Evolutionary conservation across 2,888 invertebrate species (phyloP).

Genomic region (Drosophila paranaensis): DNA sequence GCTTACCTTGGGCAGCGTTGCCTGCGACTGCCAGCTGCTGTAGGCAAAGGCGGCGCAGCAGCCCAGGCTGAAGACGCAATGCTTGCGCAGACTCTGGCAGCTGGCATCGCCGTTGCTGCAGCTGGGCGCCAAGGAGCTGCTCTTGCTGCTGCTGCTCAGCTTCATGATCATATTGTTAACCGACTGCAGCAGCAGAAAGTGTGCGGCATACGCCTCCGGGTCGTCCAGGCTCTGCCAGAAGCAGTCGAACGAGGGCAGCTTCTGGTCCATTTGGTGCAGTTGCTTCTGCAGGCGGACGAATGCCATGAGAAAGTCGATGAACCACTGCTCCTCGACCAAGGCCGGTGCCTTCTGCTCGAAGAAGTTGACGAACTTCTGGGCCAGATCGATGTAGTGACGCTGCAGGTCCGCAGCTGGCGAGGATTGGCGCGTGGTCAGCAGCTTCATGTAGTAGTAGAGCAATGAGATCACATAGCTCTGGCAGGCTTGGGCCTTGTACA

Average conservation of each 20-base stretch:
- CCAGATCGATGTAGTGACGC: constrained; percentile 54
- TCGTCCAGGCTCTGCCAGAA: constrained; percentile 69
- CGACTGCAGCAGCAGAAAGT: constrained; percentile 68
- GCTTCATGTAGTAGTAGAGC: constrained; percentile 77
- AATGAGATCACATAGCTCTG: constrained; percentile 63
- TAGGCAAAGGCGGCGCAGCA: constrained; percentile 59
- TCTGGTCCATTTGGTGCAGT: constrained; percentile 49
- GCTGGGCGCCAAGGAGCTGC: constrained; percentile 54
- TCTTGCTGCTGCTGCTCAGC: constrained; percentile 56
- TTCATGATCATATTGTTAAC: constrained; percentile 57
- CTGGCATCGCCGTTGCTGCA: constrained; percentile 58
- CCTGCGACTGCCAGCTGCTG: constrained; percentile 53
- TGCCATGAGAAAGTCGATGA: constrained; percentile 64
- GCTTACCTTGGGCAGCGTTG: constrained; percentile 37
- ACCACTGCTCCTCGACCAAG: constrained; percentile 68
- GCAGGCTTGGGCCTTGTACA: constrained; percentile 55
- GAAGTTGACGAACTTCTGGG: constrained; percentile 67
- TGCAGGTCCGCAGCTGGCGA: constrained; percentile 46
- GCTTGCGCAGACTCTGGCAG: constrained; percentile 77
- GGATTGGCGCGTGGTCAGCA: constrained; percentile 52
- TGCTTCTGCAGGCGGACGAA: constrained; percentile 60
- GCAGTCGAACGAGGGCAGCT: constrained; percentile 39
- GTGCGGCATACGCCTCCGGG: constrained; percentile 51
- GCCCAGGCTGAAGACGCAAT: constrained; percentile 69
- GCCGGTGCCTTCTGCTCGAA: constrained; percentile 54